Evolutionary conservation across 2,113 vertebrate species (phyloP).

Genomic region (Oncorhynchus tshawytscha): DNA sequence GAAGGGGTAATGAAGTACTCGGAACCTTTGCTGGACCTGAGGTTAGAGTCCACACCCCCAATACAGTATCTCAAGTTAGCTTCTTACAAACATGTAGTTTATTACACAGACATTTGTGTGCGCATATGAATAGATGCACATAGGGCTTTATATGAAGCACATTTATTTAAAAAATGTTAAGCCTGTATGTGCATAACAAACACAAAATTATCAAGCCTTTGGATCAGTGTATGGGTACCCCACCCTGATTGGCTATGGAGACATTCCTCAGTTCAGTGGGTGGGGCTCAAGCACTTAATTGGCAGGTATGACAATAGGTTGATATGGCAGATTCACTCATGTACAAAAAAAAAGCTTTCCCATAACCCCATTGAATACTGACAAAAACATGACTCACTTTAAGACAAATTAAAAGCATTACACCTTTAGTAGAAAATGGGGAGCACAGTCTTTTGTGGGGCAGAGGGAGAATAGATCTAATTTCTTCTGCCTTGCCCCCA

Average conservation of each 20-base stretch:
- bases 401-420: conserved; percentile 74
- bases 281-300: conserved; percentile 66
- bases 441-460: conserved; percentile 67
- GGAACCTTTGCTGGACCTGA: too few species aligned
- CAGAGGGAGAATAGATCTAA: conserved; percentile 54
- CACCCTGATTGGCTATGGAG: conserved; percentile 59
- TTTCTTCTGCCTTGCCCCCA: conserved; percentile 29
- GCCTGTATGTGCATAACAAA: conserved; percentile 57
- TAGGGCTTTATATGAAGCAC: conserved; percentile 51
- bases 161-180: conserved; percentile 44
- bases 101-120: conserved; percentile 75
- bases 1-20: too few species aligned
- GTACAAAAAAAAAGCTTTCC: conserved; percentile 65
- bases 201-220: conserved; percentile 50
- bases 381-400: conserved; percentile 66
- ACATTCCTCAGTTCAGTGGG: conserved; percentile 68
- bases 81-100: too few species aligned
- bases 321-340: conserved; percentile 70
- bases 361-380: conserved; percentile 74
- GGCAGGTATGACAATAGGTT: conserved; percentile 54
- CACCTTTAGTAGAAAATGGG: conserved; percentile 71
- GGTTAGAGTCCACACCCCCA: too few species aligned
- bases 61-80: too few species aligned
- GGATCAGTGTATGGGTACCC: conserved; percentile 66
- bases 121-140: conserved; percentile 44